These are phyloP conservation scores for Hirudinaria manillensis DNA, from an alignment of 2,888 invertebrate genomes.

Conservation along the genomic window DNA sequence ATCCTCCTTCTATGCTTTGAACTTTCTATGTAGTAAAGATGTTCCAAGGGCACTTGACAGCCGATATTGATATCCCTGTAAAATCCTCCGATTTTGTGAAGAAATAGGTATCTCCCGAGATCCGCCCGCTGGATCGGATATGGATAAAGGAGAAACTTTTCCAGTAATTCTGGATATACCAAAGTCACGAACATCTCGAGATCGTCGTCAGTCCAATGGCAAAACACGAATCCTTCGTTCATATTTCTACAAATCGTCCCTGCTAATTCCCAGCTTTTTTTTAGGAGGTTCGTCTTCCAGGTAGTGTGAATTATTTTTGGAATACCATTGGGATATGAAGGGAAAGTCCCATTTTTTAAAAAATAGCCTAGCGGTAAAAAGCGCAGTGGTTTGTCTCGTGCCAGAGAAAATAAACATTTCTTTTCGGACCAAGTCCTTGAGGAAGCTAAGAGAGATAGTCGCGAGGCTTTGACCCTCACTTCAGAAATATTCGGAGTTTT, in stretches of 20 bases:
- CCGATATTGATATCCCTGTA: slow-evolving; percentile 28
- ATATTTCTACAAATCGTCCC: neutral
- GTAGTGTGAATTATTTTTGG: slow-evolving; percentile 25
- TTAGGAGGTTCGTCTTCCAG: slow-evolving; percentile 9
- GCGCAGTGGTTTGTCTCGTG: no score
- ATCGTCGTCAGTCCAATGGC: slow-evolving; percentile 26
- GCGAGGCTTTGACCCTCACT: no score
- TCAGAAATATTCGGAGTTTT: no score
- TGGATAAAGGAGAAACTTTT: slow-evolving; percentile 15
- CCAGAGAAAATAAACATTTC: no score
- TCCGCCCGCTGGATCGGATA: slow-evolving; percentile 26
- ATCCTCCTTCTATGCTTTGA: neutral
- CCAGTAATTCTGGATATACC: slow-evolving; percentile 9
- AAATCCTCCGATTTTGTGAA: slow-evolving; percentile 25
- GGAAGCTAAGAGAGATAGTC: no score
- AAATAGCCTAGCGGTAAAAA: no score
- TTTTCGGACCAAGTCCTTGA: no score
- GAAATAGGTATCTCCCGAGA: slow-evolving; percentile 20
- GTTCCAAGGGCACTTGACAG: slow-evolving; percentile 19
- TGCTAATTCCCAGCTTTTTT: slow-evolving; percentile 5
- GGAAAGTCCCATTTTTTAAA: neutral
- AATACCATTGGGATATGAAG: neutral
- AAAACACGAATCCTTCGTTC: slow-evolving; percentile 19
- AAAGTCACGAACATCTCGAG: slow-evolving; percentile 15
- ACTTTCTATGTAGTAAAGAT: neutral